Evolutionary conservation across 2,113 vertebrate genomes (phyloP).

Genomic region (Cheirogaleus medius): DNA sequence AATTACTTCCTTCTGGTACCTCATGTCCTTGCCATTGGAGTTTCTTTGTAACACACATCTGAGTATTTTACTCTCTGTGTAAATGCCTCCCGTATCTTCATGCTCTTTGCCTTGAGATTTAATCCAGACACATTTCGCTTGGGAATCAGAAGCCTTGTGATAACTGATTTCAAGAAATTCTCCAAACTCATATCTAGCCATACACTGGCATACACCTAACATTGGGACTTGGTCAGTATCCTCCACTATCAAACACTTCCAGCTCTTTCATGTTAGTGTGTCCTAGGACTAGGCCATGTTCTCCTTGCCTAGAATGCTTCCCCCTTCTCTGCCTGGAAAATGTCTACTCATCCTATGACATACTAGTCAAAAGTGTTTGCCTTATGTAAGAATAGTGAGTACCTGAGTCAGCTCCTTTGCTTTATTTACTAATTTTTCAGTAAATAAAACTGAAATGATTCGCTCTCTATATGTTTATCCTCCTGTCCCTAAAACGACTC

Average conservation of each 20-base stretch:
- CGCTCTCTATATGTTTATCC: background rate
- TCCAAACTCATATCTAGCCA: background rate
- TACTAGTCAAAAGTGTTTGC: background rate
- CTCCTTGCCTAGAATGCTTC: background rate
- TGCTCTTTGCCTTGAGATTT: background rate
- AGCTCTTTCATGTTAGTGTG: background rate
- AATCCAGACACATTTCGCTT: background rate
- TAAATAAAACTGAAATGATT: background rate
- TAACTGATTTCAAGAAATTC: background rate
- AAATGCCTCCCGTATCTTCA: background rate
- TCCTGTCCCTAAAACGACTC: too few species aligned
- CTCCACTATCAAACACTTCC: too few species aligned
- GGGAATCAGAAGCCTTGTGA: background rate
- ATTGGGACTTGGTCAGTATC: accelerated
- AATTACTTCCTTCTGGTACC: background rate
- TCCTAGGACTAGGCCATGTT: too few species aligned
- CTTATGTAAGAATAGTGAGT: background rate
- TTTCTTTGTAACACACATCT: background rate
- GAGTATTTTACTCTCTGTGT: background rate
- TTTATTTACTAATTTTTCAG: background rate
- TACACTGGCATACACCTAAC: too few species aligned
- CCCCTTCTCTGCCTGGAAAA: background rate
- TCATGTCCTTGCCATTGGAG: background rate
- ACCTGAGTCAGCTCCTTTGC: background rate
- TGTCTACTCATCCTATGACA: background rate